phyloP scores from a whole-genome alignment of 1,140 invertebrate species.

The Drosophila sturtevanti region DNA sequence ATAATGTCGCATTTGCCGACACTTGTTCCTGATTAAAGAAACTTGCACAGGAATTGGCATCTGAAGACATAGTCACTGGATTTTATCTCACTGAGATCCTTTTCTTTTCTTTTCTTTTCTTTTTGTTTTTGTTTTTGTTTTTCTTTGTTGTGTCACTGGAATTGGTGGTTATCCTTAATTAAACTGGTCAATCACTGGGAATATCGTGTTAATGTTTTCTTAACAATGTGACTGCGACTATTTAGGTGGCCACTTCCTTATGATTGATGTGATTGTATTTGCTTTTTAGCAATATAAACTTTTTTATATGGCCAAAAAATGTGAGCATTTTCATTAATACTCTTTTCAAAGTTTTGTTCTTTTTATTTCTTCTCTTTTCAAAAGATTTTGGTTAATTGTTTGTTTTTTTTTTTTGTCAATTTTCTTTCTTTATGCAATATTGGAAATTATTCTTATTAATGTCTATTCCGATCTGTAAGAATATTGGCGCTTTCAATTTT shows the following conservation, averaged over 20 bases:
- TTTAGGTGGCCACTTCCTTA: slow-evolving; percentile 70
- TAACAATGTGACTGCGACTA: slow-evolving; percentile 35
- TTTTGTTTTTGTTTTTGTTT: no score
- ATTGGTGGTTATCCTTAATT: no score
- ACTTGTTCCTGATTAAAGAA: slow-evolving; percentile 76
- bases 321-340: slow-evolving; percentile 70
- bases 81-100: slow-evolving; percentile 37
- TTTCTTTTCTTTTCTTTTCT: no score
- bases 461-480: slow-evolving; percentile 36
- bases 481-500: slow-evolving; percentile 43
- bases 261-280: slow-evolving; percentile 65
- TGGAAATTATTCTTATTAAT: not conserved
- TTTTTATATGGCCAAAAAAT: slow-evolving; percentile 52
- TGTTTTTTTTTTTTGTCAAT: not conserved
- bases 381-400: slow-evolving; percentile 18
- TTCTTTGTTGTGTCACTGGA: no score
- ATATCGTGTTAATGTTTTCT: no score
- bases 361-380: slow-evolving; percentile 16
- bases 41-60: slow-evolving; percentile 67
- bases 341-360: not conserved
- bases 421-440: not conserved
- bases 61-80: slow-evolving; percentile 65
- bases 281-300: slow-evolving; percentile 56
- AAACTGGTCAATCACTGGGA: no score
- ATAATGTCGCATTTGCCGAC: slow-evolving; percentile 60